Conservation (phyloP, 2,888 invertebrate species). For the Nomada hirtipes region DNA sequence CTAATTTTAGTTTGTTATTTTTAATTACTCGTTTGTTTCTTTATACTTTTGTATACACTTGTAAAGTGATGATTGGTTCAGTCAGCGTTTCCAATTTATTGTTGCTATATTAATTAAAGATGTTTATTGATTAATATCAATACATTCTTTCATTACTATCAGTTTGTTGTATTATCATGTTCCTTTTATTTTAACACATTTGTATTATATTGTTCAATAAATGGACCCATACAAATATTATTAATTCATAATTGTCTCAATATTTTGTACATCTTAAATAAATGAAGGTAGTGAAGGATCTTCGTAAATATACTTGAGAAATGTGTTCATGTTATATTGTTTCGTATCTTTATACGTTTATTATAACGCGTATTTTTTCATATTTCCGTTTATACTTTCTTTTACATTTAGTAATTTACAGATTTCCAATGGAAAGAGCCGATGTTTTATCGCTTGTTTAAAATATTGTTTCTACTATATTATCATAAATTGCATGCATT, state of each 20-base stretch:
- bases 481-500: not conserved
- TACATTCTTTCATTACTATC: not conserved
- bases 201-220: constrained; percentile 12
- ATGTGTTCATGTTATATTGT: constrained; percentile 3
- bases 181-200: not conserved
- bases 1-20: constrained; percentile 8
- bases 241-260: constrained; percentile 8
- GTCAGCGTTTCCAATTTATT: not conserved
- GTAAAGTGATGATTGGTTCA: not conserved
- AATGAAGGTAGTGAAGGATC: constrained; percentile 1
- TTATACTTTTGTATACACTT: not conserved
- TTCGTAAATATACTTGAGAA: not conserved
- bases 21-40: not conserved
- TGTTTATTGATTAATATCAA: constrained; percentile 1
- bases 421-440: not conserved
- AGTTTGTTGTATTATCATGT: not conserved
- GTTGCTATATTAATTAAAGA: not conserved
- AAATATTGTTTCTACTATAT: not conserved
- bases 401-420: not conserved
- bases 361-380: not conserved
- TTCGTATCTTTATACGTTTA: constrained; percentile 14
- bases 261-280: constrained; percentile 20
- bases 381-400: not conserved
- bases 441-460: not conserved
- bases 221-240: not conserved